Evolutionary conservation across 1,140 invertebrate species (phyloP).

Genomic region (Myzus persicae): DNA sequence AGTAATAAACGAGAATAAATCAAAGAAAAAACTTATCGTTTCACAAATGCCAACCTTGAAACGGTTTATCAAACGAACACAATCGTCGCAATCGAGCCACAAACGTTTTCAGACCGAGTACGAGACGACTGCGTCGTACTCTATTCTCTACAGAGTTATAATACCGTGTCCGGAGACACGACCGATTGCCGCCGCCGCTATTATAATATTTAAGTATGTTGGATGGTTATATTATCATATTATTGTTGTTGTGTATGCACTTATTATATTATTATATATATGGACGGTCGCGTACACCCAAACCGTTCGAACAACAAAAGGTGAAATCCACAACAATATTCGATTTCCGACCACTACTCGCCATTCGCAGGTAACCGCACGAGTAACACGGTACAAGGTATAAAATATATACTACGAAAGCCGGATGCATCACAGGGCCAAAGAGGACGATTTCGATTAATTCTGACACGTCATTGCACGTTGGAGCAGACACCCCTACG

Average conservation of each 20-base stretch:
- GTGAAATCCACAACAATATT: background rate
- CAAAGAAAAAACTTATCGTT: background rate
- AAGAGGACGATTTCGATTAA: background rate
- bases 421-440: background rate
- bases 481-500: background rate
- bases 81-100: background rate
- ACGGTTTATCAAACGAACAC: background rate
- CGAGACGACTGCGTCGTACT: background rate
- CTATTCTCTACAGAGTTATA: background rate
- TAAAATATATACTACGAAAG: background rate
- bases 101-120: background rate
- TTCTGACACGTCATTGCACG: background rate
- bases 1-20: background rate
- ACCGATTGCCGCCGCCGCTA: background rate
- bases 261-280: background rate
- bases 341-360: background rate
- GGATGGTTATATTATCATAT: background rate
- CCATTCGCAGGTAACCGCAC: background rate
- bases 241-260: background rate
- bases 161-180: background rate
- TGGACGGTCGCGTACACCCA: background rate
- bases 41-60: constrained; percentile 13
- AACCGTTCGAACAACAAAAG: background rate
- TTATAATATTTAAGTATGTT: background rate
- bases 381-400: background rate